Conservation (phyloP, 2,797 vertebrate genomes). For the Euphonia xanthogaster region DNA sequence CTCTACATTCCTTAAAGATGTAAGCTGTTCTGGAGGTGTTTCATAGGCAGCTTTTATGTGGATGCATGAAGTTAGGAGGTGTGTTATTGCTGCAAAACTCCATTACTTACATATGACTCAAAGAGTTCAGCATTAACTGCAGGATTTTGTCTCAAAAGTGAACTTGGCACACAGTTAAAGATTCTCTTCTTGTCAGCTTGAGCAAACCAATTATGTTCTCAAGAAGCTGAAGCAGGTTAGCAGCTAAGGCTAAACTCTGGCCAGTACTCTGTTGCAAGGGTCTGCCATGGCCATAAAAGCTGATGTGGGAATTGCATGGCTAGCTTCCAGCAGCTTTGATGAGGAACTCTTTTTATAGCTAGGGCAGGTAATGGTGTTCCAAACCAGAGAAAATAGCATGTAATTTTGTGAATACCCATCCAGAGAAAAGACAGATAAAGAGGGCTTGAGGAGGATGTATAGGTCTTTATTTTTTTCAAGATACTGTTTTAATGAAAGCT, state of each 20-base stretch:
- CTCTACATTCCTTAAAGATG: background rate
- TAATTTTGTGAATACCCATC: background rate
- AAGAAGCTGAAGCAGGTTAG: background rate
- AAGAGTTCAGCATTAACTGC: background rate
- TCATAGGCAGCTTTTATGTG: background rate
- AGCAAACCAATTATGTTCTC: background rate
- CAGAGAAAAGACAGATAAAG: background rate
- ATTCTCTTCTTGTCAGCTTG: background rate
- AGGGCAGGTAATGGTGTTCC: background rate
- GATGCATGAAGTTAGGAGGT: background rate
- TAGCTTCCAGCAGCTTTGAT: background rate
- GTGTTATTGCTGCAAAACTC: background rate
- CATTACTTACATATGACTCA: fast-evolving
- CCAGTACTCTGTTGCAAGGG: background rate
- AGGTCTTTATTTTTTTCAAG: background rate
- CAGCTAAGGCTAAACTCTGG: background rate
- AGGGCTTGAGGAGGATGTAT: background rate
- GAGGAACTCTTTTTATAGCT: background rate
- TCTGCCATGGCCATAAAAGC: background rate
- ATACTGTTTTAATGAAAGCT: background rate
- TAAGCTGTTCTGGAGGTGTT: background rate
- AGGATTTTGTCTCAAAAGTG: background rate
- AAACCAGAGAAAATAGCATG: background rate
- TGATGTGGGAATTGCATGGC: background rate
- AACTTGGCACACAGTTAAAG: background rate